Evolutionary conservation across 2,113 vertebrate genomes (phyloP).

Genomic region (Dendropsophus ebraccatus): DNA sequence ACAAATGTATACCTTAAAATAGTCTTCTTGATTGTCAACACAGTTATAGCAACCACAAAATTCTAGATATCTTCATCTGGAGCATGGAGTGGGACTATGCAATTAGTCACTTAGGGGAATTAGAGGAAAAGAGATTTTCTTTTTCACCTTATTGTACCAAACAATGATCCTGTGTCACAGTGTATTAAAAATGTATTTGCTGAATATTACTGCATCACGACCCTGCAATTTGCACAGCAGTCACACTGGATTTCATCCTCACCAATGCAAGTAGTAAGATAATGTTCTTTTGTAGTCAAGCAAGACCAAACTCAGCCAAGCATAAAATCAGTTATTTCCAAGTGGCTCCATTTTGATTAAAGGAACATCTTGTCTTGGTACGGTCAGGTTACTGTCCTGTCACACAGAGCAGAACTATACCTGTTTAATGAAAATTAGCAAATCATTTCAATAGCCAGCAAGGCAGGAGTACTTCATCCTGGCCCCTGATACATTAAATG

Average conservation of each 20-base stretch:
- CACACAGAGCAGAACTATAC: slow-evolving; percentile 68
- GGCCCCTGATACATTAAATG: neutral
- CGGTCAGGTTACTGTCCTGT: slow-evolving; percentile 66
- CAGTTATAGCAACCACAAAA: too few species aligned
- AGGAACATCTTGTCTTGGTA: slow-evolving; percentile 66
- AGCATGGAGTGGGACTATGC: too few species aligned
- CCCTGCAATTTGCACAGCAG: slow-evolving; percentile 28
- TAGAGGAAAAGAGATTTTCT: neutral
- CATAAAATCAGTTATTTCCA: slow-evolving; percentile 79
- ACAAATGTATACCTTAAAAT: too few species aligned
- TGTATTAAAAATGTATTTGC: slow-evolving; percentile 30
- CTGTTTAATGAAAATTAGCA: slow-evolving; percentile 63
- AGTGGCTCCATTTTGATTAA: slow-evolving; percentile 67
- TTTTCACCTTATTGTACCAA: neutral
- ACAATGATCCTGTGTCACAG: neutral
- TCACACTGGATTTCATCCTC: slow-evolving; percentile 55
- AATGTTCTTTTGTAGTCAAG: slow-evolving; percentile 67
- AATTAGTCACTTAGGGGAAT: slow-evolving; percentile 7
- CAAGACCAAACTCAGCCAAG: slow-evolving; percentile 69
- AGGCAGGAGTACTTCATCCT: neutral
- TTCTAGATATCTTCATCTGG: too few species aligned
- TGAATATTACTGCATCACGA: slow-evolving; percentile 6
- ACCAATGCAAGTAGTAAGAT: slow-evolving; percentile 63
- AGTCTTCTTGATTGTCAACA: too few species aligned
- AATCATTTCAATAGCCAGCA: slow-evolving; percentile 62